Percentiles rank a stretch among this genome's conserved stretches.
Evolutionary conservation across 2,888 invertebrate species (phyloP).

Genomic region (Anarsia innoxiella): DNA sequence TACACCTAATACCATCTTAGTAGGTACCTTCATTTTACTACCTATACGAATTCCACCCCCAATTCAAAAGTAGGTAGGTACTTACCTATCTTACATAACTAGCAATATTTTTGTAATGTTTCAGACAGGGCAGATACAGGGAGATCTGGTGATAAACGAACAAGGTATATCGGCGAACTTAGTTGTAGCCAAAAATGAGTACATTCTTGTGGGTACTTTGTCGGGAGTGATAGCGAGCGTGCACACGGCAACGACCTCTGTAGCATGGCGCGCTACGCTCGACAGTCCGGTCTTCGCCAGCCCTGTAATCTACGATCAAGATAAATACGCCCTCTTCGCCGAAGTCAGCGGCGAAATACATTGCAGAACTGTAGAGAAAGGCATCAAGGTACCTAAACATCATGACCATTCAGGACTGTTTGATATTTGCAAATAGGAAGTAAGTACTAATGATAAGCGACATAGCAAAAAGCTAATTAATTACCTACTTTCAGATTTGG

Average conservation of each 20-base stretch:
- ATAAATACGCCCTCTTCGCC: constrained; percentile 70
- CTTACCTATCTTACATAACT: background rate
- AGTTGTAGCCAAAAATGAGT: constrained; percentile 48
- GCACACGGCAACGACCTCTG: constrained; percentile 57
- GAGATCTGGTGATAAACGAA: constrained; percentile 47
- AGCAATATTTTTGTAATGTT: too few relatives aligned
- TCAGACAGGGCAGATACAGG: constrained; percentile 63
- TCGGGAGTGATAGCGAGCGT: constrained; percentile 76
- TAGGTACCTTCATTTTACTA: too few relatives aligned
- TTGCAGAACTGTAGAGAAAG: constrained; percentile 65
- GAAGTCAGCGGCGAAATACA: constrained; percentile 75
- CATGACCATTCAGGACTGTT: too few relatives aligned
- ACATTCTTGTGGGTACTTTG: constrained; percentile 70
- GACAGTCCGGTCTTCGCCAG: constrained; percentile 79
- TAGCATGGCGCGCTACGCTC: constrained; percentile 77
- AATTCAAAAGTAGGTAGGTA: too few relatives aligned
- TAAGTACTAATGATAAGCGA: too few relatives aligned
- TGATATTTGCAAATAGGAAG: too few relatives aligned
- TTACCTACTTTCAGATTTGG: constrained; percentile 74
- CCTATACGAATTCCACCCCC: too few relatives aligned
- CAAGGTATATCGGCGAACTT: constrained; percentile 69
- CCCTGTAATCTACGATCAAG: constrained; percentile 72
- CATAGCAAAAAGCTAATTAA: background rate
- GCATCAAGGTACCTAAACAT: constrained; percentile 68
- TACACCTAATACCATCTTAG: too few relatives aligned